These are phyloP conservation scores for Nesometra sesokonis DNA, from an alignment of 35 echinoderm and acorn worm genomes.

Conservation along the genomic window DNA sequence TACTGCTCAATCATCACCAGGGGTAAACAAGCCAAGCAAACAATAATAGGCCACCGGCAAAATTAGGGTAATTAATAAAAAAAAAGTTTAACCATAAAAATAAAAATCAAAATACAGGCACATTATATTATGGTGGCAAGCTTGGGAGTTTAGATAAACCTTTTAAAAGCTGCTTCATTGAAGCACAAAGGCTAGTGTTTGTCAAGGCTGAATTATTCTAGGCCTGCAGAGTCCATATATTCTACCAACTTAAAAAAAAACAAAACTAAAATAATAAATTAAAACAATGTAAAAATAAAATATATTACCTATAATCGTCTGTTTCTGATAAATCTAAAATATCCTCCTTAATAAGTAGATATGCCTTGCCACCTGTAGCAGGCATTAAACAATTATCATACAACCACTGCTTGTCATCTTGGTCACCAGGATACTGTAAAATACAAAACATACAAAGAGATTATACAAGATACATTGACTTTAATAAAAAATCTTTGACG, in stretches of 20 bases:
- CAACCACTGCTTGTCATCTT: constrained; percentile 97
- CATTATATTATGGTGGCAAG: no score
- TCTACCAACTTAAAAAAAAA: neutral
- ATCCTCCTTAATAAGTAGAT: constrained; percentile 74
- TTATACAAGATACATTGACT: no score
- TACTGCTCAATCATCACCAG: no score
- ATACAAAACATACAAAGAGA: neutral
- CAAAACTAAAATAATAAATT: neutral
- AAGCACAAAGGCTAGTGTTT: neutral
- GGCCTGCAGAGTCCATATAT: neutral
- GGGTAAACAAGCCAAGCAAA: no score
- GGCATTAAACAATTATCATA: constrained; percentile 97
- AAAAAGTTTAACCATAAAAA: no score
- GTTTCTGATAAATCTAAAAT: constrained; percentile 81
- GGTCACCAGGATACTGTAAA: constrained; percentile 84
- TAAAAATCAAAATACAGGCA: no score
- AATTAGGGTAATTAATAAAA: no score
- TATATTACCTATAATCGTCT: constrained; percentile 80
- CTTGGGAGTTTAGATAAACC: no score
- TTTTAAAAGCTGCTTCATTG: no score
- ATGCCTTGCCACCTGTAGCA: constrained; percentile 91
- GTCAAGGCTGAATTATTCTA: neutral
- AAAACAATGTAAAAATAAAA: neutral
- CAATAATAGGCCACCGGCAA: no score
- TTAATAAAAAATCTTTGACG: no score